Evolutionary conservation across 2,113 vertebrate genomes (phyloP), one percentile per base, ranked within the genome.

Genomic region (Podarcis raffonei): DNA sequence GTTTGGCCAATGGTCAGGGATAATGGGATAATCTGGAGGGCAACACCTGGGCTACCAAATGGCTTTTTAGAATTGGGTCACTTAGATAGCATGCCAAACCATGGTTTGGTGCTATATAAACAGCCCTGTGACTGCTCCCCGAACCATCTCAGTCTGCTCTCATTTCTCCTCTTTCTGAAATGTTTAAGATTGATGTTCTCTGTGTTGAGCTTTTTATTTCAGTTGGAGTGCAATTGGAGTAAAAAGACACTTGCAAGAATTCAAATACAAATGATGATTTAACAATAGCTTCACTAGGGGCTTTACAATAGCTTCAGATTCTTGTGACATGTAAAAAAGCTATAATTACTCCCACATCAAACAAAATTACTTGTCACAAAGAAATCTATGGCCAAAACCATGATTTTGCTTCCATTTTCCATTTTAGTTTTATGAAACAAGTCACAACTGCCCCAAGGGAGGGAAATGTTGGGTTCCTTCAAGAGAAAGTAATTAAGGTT

Each of bases 401-500:
- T 90, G 0, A 0, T 86, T 92, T 92, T 57, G 3, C 84, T 92
- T 25, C 4, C 6, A 57, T 35, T 88, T 83, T 20, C 16, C 2
- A 69, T 66, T 78, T 78, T 37, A 20, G 66, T 27, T 80, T 48
- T 87, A 69, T 84, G 42, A 74, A 80, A 88, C 20, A 30, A 35
- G 1, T 8, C 25, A 76, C 80, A 83, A 16, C 32, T 90, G 30
- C 92, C 87, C 84, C 72, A 32, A 68, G 68, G 57, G 27, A 78
- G 86, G 32, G n/a, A 85, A 90, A 85, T 74, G 81, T 74, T 94
- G 15, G 4, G 32, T 93, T 94, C 93, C 96, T 92, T 91, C 90
- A 94, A 90, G 90, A 94, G 88, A 94, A 94, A 94, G 23, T 94
- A 93, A 95, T 93, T 94, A 86, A 93, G 94, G 81, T 90, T 86